These are phyloP conservation scores for Phengaris alcon DNA, from an alignment of 2,888 invertebrate genomes.

Conservation along the genomic window DNA sequence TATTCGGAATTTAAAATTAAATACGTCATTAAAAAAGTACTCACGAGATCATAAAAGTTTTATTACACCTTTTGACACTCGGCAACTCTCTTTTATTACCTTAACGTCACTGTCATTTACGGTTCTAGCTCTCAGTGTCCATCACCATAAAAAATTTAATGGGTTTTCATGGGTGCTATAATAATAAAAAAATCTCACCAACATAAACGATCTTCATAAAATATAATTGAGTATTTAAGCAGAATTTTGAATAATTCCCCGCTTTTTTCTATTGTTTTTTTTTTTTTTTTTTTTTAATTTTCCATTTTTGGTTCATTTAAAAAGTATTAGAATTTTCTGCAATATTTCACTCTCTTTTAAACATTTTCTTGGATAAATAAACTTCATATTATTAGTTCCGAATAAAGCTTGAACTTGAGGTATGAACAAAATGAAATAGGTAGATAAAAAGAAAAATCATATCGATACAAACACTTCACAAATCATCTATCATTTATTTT, in stretches of 20 bases:
- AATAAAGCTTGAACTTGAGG: too few relatives aligned
- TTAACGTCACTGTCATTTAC: slow-evolving; percentile 2
- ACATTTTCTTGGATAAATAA: too few relatives aligned
- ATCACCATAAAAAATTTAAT: slow-evolving; percentile 16
- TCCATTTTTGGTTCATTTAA: too few relatives aligned
- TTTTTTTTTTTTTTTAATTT: too few relatives aligned
- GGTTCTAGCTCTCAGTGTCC: slow-evolving; percentile 7
- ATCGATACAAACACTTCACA: background rate
- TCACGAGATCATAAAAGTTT: slow-evolving; percentile 3
- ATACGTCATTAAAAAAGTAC: slow-evolving; percentile 14
- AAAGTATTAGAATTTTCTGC: too few relatives aligned
- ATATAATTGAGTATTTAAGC: background rate
- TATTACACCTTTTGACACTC: slow-evolving; percentile 12
- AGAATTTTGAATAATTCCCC: too few relatives aligned
- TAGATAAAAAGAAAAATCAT: background rate
- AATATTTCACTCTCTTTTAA: too few relatives aligned
- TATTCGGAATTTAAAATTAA: slow-evolving; percentile 1
- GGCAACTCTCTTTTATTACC: slow-evolving; percentile 19
- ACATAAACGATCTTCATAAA: background rate
- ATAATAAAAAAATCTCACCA: background rate
- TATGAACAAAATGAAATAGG: background rate
- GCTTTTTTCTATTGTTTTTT: too few relatives aligned
- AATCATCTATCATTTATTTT: background rate
- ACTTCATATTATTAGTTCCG: too few relatives aligned
- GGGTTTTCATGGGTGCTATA: background rate